Conservation (phyloP, 1,140 invertebrate genomes). For the Drosophila lacteicornis region DNA sequence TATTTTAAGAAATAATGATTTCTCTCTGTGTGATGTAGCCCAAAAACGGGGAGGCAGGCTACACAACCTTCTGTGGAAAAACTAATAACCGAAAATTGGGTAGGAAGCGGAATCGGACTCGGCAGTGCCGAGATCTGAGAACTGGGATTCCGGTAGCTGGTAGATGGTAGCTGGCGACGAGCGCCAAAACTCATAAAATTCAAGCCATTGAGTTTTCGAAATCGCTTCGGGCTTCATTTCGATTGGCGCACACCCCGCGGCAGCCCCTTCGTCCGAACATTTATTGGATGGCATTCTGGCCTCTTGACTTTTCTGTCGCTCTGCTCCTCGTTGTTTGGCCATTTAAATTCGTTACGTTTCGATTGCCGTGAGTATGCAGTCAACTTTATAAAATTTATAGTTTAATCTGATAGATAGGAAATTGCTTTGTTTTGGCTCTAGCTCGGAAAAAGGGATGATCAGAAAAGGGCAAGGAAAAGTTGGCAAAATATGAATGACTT, state of each 20-base stretch:
- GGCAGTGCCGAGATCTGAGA: conserved; percentile 24
- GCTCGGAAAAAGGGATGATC: conserved; percentile 7
- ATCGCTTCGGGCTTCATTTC: conserved; percentile 82
- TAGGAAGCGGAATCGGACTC: conserved; percentile 41
- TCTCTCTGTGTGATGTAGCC: neutral
- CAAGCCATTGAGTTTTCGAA: conserved; percentile 81
- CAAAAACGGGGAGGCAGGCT: conserved; percentile 3
- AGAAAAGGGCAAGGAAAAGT: neutral
- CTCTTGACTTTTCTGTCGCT: conserved; percentile 64
- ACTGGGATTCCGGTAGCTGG: conserved; percentile 20
- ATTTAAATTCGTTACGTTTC: conserved; percentile 83
- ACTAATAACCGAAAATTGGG: conserved; percentile 78
- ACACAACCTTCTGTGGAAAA: conserved; percentile 44
- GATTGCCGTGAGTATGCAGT: conserved; percentile 82
- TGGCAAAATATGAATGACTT: conserved; percentile 53
- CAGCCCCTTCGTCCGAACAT: conserved; percentile 1
- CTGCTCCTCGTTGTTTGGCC: conserved; percentile 71
- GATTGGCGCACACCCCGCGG: conserved; percentile 44
- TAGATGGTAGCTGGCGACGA: conserved; percentile 21
- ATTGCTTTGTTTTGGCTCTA: conserved; percentile 75
- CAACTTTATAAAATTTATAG: conserved; percentile 83
- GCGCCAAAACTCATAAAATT: conserved; percentile 76
- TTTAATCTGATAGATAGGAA: conserved; percentile 83
- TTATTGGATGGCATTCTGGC: conserved; percentile 42
- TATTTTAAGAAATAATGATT: neutral